Base-by-base conservation (phyloP, 1,140 invertebrate genomes). In the Dinoponera quadriceps region DNA sequence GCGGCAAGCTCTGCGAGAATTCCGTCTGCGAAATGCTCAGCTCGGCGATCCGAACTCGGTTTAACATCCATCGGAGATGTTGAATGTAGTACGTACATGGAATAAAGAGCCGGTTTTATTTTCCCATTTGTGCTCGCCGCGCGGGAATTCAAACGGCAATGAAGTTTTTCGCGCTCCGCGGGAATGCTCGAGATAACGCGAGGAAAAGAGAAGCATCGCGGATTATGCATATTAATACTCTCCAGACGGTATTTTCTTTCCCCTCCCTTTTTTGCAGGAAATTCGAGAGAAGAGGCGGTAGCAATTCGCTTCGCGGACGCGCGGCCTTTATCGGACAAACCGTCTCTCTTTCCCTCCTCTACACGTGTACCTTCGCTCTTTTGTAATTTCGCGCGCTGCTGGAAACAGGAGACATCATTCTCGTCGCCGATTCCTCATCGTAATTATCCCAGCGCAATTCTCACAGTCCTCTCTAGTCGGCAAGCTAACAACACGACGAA, bases 101-200 rank as follows among this genome's bases (percentile, higher is more conserved):
- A 78, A 78, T 78, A 78, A 78, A 78, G 51, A 78, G 63, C 65
- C 49, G 63, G 22, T 69, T 78, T 78, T 78, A 78, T 78, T 78
- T 78, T 69, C 75, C 51, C 75, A 69, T 78, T 51, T 57, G n/a
- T n/a, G 49, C 51, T 38, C 74, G 25, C 49, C 13, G 9, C 33
- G 57, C 63, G 63, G 22, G 63, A 78, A 78, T 69, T 78, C 49
- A 78, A 68, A 29, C 74, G 29, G 62, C 62, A 68, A 68, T 68
- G 74, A 68, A 69, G 51, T 51, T 57, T 57, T 68, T 57, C 29
- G 38, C 51, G 1, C 38, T 16, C 14, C 63, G 1, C 44, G 51
- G 22, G 63, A 69, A 78, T 27, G 51, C 14, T 33, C 33, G 63
- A 57, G 51, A 69, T 69, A 69, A 78, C 22, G 18, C 16, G 18